These are phyloP conservation scores for Sarotherodon lohbergeri DNA, from an alignment of 2,113 vertebrate species.

Conservation along the genomic window DNA sequence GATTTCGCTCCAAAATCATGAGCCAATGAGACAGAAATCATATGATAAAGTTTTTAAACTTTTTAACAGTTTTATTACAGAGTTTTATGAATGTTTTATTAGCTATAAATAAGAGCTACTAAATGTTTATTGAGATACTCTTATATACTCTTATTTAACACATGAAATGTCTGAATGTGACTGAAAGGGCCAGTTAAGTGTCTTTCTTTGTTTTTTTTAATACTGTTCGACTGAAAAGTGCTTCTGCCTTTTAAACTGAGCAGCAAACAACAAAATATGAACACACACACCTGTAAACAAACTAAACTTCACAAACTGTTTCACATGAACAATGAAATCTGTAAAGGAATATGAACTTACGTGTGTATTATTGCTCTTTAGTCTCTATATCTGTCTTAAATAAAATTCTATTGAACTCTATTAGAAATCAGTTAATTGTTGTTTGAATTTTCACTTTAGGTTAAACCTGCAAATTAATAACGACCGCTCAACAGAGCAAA, in stretches of 20 bases:
- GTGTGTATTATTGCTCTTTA: not conserved
- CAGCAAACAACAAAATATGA: not conserved
- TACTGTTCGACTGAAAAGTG: not conserved
- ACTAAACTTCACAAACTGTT: not conserved
- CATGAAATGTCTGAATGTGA: not conserved
- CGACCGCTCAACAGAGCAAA: not conserved
- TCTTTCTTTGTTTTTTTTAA: not conserved
- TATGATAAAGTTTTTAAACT: not conserved
- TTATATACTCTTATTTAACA: not conserved
- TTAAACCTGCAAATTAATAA: not conserved
- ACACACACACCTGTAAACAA: not conserved
- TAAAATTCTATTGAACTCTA: conserved; percentile 1
- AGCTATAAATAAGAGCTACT: not conserved
- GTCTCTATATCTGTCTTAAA: not conserved
- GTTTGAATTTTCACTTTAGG: not conserved
- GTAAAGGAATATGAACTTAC: not conserved
- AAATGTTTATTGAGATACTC: not conserved
- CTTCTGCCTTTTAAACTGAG: not conserved
- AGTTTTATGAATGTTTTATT: not conserved
- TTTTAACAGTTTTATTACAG: not conserved
- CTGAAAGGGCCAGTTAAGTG: not conserved
- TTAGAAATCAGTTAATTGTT: not conserved
- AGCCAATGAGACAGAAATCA: not conserved
- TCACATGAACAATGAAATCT: not conserved
- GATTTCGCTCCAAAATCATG: not conserved